phyloP scores from a whole-genome alignment of 2,113 vertebrate species.

The Microtus ochrogaster region DNA sequence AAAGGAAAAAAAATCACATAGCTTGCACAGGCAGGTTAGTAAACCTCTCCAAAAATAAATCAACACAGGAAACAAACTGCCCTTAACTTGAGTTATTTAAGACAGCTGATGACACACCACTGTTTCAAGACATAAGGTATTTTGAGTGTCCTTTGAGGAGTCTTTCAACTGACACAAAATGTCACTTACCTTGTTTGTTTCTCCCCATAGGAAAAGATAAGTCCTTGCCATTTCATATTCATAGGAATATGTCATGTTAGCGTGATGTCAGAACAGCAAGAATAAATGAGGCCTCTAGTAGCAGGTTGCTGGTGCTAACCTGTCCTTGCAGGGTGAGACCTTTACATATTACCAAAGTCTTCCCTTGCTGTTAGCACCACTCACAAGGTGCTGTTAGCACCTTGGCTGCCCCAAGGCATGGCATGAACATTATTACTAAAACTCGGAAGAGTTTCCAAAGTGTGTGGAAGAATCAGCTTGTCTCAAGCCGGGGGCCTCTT shows the following conservation, averaged over 20 bases:
- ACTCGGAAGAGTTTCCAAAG: background rate
- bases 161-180: background rate
- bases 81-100: background rate
- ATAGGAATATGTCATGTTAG: background rate
- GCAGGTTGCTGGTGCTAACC: background rate
- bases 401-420: background rate
- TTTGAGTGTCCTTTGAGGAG: background rate
- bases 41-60: background rate
- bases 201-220: conserved; percentile 32
- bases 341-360: background rate
- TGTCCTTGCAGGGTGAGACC: background rate
- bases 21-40: background rate
- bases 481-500: background rate
- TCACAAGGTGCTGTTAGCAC: no score
- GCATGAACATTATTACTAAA: background rate
- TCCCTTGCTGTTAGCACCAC: background rate
- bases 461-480: background rate
- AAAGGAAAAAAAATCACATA: background rate
- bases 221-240: background rate
- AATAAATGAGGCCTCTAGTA: background rate
- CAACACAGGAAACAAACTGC: background rate
- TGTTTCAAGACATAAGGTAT: background rate
- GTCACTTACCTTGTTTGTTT: background rate
- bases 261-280: background rate
- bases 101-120: background rate